Base-by-base conservation (phyloP, 2,113 vertebrate genomes). In the Triplophysa tibetana region DNA sequence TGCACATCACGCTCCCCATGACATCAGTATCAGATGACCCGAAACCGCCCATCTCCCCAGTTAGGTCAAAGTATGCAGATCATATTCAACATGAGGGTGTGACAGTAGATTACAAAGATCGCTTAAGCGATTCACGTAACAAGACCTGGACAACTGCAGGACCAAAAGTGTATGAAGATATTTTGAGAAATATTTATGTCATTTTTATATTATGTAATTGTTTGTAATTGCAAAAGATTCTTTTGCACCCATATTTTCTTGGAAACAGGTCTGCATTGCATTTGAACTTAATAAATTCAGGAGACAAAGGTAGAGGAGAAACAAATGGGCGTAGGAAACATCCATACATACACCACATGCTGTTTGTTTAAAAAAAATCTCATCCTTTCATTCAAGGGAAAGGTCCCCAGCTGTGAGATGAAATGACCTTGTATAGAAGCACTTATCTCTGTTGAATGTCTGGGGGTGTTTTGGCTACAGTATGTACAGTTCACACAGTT, bases 311-410 rank as follows among this genome's bases (percentile, higher is more conserved):
- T 52, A 52, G 3, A 50, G 13, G 3, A 24, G 54, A 17, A 61
- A 41, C 16, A 43, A 41, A 24, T 16, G 70, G 33, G 23, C n/a
- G 61, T 24, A 24, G 70, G 21, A 45, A 61, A 58, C 29, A 60
- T 29, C 70, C 38, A 61, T 43, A 45, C 38, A 17, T 61, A 61
- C 60, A 45, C 70, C 70, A 61, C 56, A 74, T 61, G 70, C 56
- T 45, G 70, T 74, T 74, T 61, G 56, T 45, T 74, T 61, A 17
- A 74, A 58, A n/a, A 38, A 45, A 45, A 74, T 74, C 70, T 60
- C 23, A 26, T 70, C 48, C 68, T 70, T 50, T 70, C 48, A 70
- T 70, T 70, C 1, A 33, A 43, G 17, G 2, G 1, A 60, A 52
- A n/a, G 11, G 19, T 48, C 54, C 21, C 45, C n/a, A 79, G 43